phyloP scores from a whole-genome alignment of 2,113 vertebrate genomes.

The Brachirus orientalis region DNA sequence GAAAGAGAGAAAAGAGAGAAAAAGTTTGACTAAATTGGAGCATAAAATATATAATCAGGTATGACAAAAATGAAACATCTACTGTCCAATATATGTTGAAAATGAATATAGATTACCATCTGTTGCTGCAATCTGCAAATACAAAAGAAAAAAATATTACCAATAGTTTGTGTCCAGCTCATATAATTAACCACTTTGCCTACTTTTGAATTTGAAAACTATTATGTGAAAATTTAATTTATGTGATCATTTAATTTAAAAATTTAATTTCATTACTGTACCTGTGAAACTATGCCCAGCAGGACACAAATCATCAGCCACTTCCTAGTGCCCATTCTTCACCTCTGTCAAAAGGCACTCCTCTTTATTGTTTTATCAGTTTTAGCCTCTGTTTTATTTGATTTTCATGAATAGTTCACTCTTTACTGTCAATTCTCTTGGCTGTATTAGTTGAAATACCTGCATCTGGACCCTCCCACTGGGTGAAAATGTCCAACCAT shows the following conservation, averaged over 20 bases:
- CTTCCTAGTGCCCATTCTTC: constrained; percentile 57
- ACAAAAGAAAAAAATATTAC: constrained; percentile 15
- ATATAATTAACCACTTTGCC: background rate
- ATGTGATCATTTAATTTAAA: too few relatives aligned
- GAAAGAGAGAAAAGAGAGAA: too few relatives aligned
- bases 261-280: constrained; percentile 63
- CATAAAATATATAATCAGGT: background rate
- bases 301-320: constrained; percentile 58
- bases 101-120: constrained; percentile 48
- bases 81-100: background rate
- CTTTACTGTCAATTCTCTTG: constrained; percentile 33
- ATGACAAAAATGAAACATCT: background rate
- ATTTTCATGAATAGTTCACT: constrained; percentile 12
- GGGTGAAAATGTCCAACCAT: constrained; percentile 42
- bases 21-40: too few relatives aligned
- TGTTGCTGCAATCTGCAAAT: constrained; percentile 59
- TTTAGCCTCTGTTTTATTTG: constrained; percentile 14
- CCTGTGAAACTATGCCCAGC: constrained; percentile 70
- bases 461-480: constrained; percentile 57
- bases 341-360: constrained; percentile 22
- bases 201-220: background rate
- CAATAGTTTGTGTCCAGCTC: background rate
- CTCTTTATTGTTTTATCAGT: constrained; percentile 14
- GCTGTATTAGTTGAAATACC: constrained; percentile 50
- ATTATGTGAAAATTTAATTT: background rate